Base-by-base conservation (phyloP, 2,113 vertebrate genomes). In the Irena cyanogastra region DNA sequence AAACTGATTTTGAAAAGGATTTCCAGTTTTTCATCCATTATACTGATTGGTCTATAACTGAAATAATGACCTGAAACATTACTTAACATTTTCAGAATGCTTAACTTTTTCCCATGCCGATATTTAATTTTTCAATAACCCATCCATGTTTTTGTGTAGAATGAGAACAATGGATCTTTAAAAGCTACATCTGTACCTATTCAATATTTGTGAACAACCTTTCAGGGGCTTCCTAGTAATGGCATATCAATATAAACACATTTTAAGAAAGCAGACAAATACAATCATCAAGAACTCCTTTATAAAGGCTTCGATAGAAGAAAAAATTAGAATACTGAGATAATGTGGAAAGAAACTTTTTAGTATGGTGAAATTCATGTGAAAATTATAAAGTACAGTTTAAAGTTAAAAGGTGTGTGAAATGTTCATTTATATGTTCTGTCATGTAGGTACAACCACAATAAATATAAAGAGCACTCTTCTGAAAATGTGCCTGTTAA, bases 1-100 rank as follows among this genome's bases (percentile, higher is more conserved):
- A 69, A 90, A 92, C 53, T 76, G 70, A 93, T 83, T 88, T 79
- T 92, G 42, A 53, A 94, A 92, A 90, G 71, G 49, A 79, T 90
- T 93, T 90, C 26, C 37, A 53, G 54, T 57, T 92, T 94, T 96
- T 85, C 53, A 83, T 52, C 83, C 92, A 65, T 87, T 91, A 65
- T n/a, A 79, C 87, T 87, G 76, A 94, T 50, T 91, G 47, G 41
- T 83, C 66, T 81, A 57, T 60, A 90, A 78, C 52, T 52, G 60
- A 92, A 89, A 95, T 89, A 93, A 91, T 57, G 65, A 72, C 28
- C 61, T 1, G 0, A 81, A 92, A 68, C 41, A 60, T 69, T 83
- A 92, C 33, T 90, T 88, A 90, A 81, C 49, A 64, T 84, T 87
- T 92, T 84, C 24, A 78, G 49, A 92, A 87, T 16, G 24, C 28